Evolutionary conservation across 2,113 vertebrate genomes (phyloP), one percentile per base, ranked within the genome.

Genomic region (Mohoua ochrocephala): DNA sequence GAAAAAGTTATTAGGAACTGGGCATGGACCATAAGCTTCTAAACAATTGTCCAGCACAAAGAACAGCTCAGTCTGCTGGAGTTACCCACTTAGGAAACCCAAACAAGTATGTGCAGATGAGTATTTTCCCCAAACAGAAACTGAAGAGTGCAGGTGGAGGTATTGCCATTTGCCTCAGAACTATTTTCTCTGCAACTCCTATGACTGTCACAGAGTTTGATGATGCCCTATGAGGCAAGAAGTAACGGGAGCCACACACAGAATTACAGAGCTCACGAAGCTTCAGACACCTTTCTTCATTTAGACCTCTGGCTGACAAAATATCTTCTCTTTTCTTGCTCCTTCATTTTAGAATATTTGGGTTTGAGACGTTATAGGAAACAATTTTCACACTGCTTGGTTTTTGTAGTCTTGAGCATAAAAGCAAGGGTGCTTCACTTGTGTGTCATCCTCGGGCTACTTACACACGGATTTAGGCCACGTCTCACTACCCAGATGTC

Each of bases 21-120:
- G 68, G 64, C 87, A 96, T 64, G 92, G 88, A 56, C 76, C 80
- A 88, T 71, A 94, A 94, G 71, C 64, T 87, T 71, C 83, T 70
- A 68, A 96, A 87, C 47, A 78, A 49, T 60, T 80, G 88, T 67
- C 63, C 82, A 84, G 71, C 49, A 53, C 47, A 87, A 77, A 37
- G 60, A 90, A 41, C 9, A 87, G 77, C 68, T 67, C 68, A 84
- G 60, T 17, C 39, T 3, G 7, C 67, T 86, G 84, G 39, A 65
- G 47, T 53, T 31, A 61, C 5, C 60, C 87, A 47, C 65, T 67
- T 33, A 39, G 39, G 47, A 91, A 91, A 68, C 33, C 24, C 23
- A 44, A 61, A 69, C 21, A 50, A 52, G 76, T 80, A 45, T 3
- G 16, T 41, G 30, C n/a, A 84, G n/a, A 31, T 31, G 49, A 79